A percentile compares a stretch with the other conserved stretches of the same genome.
Conservation (phyloP, 2,888 invertebrate species). For the Hetaerina titia region DNA sequence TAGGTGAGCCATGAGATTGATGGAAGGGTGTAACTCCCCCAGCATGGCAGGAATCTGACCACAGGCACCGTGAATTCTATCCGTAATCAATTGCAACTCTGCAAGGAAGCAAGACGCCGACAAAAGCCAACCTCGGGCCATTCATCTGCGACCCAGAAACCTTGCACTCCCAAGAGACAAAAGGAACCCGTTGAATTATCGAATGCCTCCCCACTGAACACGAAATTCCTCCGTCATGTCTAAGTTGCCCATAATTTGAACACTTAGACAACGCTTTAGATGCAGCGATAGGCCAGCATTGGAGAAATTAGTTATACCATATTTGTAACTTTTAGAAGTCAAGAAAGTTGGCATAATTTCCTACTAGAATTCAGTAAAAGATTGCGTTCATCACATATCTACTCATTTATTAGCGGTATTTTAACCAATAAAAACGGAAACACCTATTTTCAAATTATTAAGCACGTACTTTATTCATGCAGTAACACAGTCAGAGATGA, state of each 20-base stretch:
- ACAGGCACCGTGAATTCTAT: not conserved
- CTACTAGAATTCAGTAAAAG: too few species aligned
- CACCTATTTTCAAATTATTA: too few species aligned
- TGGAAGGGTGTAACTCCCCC: not conserved
- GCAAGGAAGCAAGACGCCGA: not conserved
- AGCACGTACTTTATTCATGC: too few species aligned
- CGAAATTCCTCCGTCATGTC: not conserved
- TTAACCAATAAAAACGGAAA: too few species aligned
- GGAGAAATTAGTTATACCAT: too few species aligned
- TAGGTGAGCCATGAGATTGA: not conserved
- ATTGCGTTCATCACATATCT: too few species aligned
- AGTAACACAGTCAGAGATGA: too few species aligned
- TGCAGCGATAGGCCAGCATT: too few species aligned
- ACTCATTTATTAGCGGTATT: too few species aligned
- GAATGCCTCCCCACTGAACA: not conserved
- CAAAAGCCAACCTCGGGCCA: not conserved
- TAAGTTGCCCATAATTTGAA: not conserved
- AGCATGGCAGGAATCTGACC: not conserved
- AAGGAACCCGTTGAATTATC: not conserved
- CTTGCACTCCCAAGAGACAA: not conserved
- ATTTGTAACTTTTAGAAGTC: too few species aligned
- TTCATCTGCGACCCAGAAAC: not conserved
- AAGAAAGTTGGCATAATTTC: too few species aligned
- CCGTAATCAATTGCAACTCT: not conserved
- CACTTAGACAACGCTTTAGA: too few species aligned